Percentiles rank a stretch among this genome's conserved stretches.
Evolutionary conservation across 2,113 vertebrate species (phyloP).

Genomic region (Illadopsis cleaveri): DNA sequence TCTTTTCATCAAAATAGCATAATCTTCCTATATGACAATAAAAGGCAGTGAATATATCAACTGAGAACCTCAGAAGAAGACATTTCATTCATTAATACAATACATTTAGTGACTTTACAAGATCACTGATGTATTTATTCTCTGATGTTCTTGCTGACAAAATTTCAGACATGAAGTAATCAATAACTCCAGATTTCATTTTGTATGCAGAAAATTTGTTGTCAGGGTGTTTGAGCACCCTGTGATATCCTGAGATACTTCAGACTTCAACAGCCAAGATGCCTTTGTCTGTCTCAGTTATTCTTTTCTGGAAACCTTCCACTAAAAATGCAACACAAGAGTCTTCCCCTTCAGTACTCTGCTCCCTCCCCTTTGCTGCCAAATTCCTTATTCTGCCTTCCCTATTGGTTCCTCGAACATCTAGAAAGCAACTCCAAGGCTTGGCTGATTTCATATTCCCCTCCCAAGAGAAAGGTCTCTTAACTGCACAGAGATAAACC

Average conservation of each 20-base stretch:
- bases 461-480: neutral
- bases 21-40: neutral
- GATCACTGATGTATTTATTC: neutral
- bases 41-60: constrained; percentile 5
- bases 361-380: neutral
- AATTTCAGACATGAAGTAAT: neutral
- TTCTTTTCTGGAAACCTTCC: neutral
- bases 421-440: neutral
- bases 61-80: neutral
- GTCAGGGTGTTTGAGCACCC: neutral
- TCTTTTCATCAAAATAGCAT: constrained; percentile 45
- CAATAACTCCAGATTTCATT: neutral
- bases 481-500: neutral
- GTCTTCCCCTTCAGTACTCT: neutral
- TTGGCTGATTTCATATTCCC: neutral
- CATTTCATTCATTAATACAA: neutral
- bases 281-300: neutral
- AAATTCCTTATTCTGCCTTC: neutral
- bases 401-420: neutral
- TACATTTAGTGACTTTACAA: neutral
- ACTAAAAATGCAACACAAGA: neutral
- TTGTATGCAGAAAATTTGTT: neutral
- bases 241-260: neutral
- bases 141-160: neutral
- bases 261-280: neutral